These are phyloP conservation scores for Spilogale gracilis DNA, from an alignment of 2,113 vertebrate species.

Conservation along the genomic window DNA sequence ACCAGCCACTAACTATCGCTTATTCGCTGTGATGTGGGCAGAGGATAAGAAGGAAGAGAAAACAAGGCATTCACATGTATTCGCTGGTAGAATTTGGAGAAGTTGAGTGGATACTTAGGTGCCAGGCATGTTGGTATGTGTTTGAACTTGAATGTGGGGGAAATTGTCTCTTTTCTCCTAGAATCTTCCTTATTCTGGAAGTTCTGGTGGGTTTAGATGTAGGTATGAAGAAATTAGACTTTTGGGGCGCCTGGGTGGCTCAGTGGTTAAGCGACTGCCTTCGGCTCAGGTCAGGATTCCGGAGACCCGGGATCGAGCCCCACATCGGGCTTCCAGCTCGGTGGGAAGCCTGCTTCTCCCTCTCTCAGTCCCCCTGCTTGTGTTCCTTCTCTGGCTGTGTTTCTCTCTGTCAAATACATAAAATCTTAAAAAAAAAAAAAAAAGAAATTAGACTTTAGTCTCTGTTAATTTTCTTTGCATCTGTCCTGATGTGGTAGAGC, in stretches of 20 bases:
- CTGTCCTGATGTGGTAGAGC: neutral
- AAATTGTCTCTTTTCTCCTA: neutral
- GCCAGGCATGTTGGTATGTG: neutral
- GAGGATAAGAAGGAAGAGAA: neutral
- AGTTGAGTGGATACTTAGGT: neutral
- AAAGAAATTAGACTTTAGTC: neutral
- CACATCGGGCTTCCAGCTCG: no score
- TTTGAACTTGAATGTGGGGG: constrained; percentile 8
- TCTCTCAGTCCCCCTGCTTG: no score
- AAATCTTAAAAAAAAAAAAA: neutral
- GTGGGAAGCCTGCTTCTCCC: no score
- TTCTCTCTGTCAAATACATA: no score
- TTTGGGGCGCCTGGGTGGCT: neutral
- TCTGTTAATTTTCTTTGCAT: neutral
- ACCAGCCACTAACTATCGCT: neutral
- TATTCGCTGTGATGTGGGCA: neutral
- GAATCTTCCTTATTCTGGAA: neutral
- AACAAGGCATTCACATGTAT: neutral
- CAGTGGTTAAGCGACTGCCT: no score
- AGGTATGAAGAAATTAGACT: neutral
- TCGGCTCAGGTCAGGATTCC: no score
- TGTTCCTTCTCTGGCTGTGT: no score
- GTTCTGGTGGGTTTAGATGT: neutral
- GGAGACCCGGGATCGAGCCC: no score
- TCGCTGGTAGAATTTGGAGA: neutral